Conservation (phyloP, 23 tunicate species). For the Diplosoma virens region DNA sequence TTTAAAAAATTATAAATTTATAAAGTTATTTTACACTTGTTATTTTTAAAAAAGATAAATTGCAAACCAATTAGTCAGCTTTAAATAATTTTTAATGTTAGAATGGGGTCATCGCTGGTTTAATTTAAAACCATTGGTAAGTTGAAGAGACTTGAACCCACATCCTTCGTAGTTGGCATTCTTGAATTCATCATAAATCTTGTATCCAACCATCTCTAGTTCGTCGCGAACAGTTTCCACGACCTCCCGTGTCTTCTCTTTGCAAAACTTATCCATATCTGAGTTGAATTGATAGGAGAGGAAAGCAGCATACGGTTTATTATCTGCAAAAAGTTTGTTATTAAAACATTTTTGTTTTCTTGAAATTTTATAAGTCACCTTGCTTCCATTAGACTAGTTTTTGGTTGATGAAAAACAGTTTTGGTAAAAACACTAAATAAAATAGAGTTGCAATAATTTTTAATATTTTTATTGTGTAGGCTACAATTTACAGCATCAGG, state of each 20-base stretch:
- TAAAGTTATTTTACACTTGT: neutral
- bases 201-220: conserved; percentile 26
- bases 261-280: conserved; percentile 51
- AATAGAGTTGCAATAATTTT: too few species aligned
- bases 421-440: too few species aligned
- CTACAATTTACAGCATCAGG: too few species aligned
- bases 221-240: conserved; percentile 5
- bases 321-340: conserved; percentile 33
- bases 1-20: neutral
- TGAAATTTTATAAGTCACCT: too few species aligned
- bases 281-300: conserved; percentile 58
- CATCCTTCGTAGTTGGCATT: conserved; percentile 23
- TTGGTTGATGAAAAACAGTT: too few species aligned
- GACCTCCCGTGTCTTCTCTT: conserved; percentile 39
- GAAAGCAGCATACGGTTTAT: conserved; percentile 49
- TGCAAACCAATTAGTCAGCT: neutral
- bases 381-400: too few species aligned
- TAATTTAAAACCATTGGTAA: neutral
- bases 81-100: neutral
- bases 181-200: conserved; percentile 31
- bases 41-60: neutral
- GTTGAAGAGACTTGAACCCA: conserved; percentile 5
- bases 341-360: too few species aligned
- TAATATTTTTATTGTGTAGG: too few species aligned
- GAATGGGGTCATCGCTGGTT: too few species aligned